Evolutionary conservation across 2,888 invertebrate genomes (phyloP), one percentile per base, ranked within the genome.

Genomic region (Slavum lentiscoides): DNA sequence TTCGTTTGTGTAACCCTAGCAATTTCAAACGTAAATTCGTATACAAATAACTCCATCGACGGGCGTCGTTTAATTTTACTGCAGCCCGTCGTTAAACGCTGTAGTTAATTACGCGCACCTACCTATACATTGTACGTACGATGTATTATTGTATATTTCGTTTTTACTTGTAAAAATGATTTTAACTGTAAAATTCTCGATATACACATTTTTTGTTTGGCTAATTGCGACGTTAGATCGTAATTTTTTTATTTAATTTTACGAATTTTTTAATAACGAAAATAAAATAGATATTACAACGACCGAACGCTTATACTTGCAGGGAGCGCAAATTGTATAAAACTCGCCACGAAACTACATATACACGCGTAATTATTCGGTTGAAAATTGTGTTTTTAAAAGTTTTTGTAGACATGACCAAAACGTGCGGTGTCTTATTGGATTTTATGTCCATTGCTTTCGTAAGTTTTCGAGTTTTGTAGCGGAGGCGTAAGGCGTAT

Each of bases 321-420:
- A 17, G 62, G 15, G 17, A 61, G 49, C 37, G 49, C 37, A 64
- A 74, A 66, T 74, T 64, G 43, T 49, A 74, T 74, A 53, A 62
- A 66, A 74, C 37, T 74, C 53, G 8, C 53, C 30, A 64, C n/a
- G n/a, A n/a, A 64, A 55, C 53, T 30, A 53, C n/a, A 30, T 30
- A 30, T 30, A 30, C 30, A 30, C 30, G 30, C 30, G 30, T 30
- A 30, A 30, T 74, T 64, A 53, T 74, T 62, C 15, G 49, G 64
- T 64, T 23, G 73, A 73, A 61, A 73, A 73, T 73, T 23, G 53
- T 64, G 39, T 64, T 73, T 30, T 74, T 74, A 37, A 53, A 74
- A 61, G 49, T 43, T 58, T 58, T 70, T 13, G 72, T 72, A 72
- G 43, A 59, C 39, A 23, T 30, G 11, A 43, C 21, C 21, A 15